These are phyloP conservation scores for Drosophila asahinai DNA, from an alignment of 1,140 invertebrate genomes.

Conservation along the genomic window DNA sequence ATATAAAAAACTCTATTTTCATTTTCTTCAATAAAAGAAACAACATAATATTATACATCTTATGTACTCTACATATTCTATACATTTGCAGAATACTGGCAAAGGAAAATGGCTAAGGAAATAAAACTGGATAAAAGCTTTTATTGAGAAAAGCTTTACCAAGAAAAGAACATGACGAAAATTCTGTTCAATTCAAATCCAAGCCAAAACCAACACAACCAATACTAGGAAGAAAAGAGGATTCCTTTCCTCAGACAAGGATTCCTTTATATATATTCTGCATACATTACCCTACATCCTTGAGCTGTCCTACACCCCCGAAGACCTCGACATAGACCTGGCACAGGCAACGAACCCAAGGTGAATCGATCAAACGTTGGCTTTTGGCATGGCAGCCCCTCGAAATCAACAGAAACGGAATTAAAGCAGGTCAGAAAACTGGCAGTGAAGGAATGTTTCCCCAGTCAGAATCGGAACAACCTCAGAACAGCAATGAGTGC, in stretches of 20 bases:
- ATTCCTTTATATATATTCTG: neutral
- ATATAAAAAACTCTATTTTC: no score
- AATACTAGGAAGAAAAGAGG: neutral
- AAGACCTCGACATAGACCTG: conserved; percentile 66
- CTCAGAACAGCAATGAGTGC: conserved; percentile 86
- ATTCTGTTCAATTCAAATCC: neutral
- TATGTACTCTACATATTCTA: neutral
- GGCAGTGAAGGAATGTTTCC: conserved; percentile 52
- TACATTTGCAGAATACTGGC: neutral
- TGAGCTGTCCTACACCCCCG: neutral
- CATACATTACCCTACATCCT: conserved; percentile 25
- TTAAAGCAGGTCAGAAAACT: conserved; percentile 80
- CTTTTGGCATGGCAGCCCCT: conserved; percentile 31
- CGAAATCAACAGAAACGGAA: conserved; percentile 56
- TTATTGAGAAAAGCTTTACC: conserved; percentile 10
- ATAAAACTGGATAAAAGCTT: conserved; percentile 17
- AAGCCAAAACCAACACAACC: neutral
- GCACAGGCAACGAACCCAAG: conserved; percentile 24
- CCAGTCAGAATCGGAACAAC: conserved; percentile 25
- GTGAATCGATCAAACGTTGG: conserved; percentile 71
- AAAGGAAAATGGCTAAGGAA: neutral
- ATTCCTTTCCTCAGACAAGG: neutral
- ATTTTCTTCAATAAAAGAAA: no score
- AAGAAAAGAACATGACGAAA: neutral
- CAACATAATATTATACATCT: no score